A percentile compares a stretch with the other conserved stretches of the same genome.
phyloP scores from a whole-genome alignment of 1,140 invertebrate genomes.

The Sitodiplosis mosellana region DNA sequence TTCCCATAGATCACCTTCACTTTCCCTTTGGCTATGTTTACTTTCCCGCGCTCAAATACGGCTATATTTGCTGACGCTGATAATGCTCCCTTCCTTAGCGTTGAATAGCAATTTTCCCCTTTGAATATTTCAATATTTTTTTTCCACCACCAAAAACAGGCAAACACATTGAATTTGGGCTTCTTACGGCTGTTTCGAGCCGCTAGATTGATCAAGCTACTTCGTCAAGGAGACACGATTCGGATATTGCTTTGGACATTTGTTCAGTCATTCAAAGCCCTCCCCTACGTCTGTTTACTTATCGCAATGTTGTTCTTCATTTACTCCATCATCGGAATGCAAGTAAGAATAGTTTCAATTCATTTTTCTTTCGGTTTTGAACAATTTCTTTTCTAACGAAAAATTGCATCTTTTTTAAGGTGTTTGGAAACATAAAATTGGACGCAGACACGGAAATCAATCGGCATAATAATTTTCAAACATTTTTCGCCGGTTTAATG shows the following conservation, averaged over 20 bases:
- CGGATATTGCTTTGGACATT: slow-evolving; percentile 99
- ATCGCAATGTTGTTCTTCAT: slow-evolving; percentile 99
- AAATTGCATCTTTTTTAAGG: slow-evolving; percentile 36
- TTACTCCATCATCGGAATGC: slow-evolving; percentile 99
- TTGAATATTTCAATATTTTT: too few relatives aligned
- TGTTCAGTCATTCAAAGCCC: slow-evolving; percentile 99
- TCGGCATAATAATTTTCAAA: slow-evolving; percentile 99
- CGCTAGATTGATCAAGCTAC: slow-evolving; percentile 94
- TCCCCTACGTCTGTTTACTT: slow-evolving; percentile 99
- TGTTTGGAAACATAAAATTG: slow-evolving; percentile 97
- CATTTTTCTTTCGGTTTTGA: not conserved
- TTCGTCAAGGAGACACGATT: slow-evolving; percentile 98
- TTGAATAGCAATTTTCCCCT: too few relatives aligned
- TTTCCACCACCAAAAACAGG: slow-evolving; percentile 34
- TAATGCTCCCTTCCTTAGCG: too few relatives aligned
- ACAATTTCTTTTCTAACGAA: not conserved
- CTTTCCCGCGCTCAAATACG: too few relatives aligned
- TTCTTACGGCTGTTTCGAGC: slow-evolving; percentile 97
- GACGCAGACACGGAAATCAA: slow-evolving; percentile 79
- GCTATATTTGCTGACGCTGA: too few relatives aligned
- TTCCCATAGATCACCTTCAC: too few relatives aligned
- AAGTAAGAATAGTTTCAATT: slow-evolving; percentile 43
- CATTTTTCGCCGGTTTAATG: slow-evolving; percentile 96
- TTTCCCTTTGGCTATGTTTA: too few relatives aligned
- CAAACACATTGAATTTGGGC: slow-evolving; percentile 95